Evolutionary conservation across 2,113 vertebrate species (phyloP).

Genomic region (Protobothrops mucrosquamatus): DNA sequence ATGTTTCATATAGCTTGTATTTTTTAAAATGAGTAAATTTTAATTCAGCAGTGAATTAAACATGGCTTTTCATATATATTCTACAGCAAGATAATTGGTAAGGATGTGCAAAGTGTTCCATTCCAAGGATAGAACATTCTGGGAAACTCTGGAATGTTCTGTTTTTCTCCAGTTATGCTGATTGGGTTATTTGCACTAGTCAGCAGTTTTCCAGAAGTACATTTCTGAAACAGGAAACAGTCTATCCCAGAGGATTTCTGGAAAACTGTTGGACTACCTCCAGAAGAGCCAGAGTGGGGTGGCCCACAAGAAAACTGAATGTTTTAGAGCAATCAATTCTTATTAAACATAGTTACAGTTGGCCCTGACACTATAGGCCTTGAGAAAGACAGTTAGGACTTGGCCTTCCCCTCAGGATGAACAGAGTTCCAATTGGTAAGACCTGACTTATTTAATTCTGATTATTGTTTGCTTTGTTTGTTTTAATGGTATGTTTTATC

Average conservation of each 20-base stretch:
- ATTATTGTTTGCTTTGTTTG: neutral
- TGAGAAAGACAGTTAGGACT: neutral
- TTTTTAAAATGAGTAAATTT: neutral
- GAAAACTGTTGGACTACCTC: neutral
- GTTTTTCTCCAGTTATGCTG: neutral
- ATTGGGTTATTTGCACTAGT: neutral
- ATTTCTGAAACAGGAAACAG: neutral
- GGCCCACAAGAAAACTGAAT: neutral
- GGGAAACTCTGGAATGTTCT: neutral
- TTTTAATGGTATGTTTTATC: neutral
- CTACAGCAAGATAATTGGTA: neutral
- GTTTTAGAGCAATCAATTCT: neutral
- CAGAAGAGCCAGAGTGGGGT: neutral
- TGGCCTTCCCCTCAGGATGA: neutral
- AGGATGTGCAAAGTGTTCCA: neutral
- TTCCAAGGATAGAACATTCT: neutral
- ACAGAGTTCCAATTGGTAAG: neutral
- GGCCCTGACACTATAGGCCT: neutral
- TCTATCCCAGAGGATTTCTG: neutral
- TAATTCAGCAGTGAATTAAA: neutral
- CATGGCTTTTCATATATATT: neutral
- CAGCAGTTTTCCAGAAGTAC: neutral
- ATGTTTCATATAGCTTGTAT: neutral
- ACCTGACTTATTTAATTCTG: neutral
- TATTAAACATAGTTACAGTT: neutral